phyloP scores from a whole-genome alignment of 2,797 vertebrate genomes.

The Spinibarbus caldwelli region DNA sequence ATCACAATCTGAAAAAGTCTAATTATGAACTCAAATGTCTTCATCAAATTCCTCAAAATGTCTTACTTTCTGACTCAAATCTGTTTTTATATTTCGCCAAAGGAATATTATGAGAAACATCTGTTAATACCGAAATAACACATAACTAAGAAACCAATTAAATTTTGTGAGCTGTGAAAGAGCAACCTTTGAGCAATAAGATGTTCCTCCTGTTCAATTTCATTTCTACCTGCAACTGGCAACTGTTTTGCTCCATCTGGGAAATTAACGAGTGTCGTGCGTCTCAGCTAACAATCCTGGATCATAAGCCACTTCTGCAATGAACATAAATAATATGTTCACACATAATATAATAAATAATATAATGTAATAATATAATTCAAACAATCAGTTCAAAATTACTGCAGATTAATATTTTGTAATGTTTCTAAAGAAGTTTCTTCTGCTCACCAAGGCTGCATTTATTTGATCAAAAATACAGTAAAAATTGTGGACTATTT shows the following conservation, averaged over 20 bases:
- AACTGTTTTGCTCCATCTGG: background rate
- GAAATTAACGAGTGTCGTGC: background rate
- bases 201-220: conserved; percentile 1
- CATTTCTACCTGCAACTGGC: background rate
- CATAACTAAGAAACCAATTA: background rate
- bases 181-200: background rate
- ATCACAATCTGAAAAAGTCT: background rate
- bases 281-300: background rate
- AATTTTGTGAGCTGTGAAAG: background rate
- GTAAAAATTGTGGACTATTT: background rate
- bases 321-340: background rate
- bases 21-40: background rate
- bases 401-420: background rate
- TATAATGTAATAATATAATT: too few relatives aligned
- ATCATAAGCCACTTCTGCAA: background rate
- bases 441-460: background rate
- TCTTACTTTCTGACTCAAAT: background rate
- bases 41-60: background rate
- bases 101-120: background rate
- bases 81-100: background rate
- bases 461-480: background rate
- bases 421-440: background rate
- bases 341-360: too few relatives aligned
- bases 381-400: background rate
- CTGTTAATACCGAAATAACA: background rate